phyloP scores from a whole-genome alignment of 2,113 vertebrate species.

The Brevimyrus niger region DNA sequence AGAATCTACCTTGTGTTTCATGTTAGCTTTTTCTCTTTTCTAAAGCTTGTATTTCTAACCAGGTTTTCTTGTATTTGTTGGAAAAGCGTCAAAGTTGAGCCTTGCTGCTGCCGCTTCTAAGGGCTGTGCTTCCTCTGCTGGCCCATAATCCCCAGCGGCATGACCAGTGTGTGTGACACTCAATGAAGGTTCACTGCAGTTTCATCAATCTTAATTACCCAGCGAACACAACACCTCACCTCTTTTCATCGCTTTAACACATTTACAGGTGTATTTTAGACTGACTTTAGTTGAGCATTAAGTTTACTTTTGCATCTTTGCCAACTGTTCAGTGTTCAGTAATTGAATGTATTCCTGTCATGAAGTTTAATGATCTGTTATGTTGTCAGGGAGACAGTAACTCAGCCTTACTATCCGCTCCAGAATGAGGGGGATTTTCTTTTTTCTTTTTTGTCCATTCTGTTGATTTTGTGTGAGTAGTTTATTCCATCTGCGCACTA shows the following conservation, averaged over 20 bases:
- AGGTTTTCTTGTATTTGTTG: background rate
- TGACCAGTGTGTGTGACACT: background rate
- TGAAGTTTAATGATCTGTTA: background rate
- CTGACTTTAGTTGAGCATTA: background rate
- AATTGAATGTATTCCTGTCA: background rate
- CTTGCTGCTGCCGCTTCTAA: background rate
- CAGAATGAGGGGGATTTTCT: background rate
- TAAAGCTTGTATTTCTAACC: background rate
- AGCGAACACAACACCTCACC: slow-evolving; percentile 12
- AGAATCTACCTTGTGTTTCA: background rate
- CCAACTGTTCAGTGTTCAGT: background rate
- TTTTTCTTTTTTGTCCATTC: background rate
- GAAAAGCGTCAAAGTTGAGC: background rate
- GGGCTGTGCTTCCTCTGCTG: background rate
- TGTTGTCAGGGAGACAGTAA: background rate
- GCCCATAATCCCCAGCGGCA: background rate
- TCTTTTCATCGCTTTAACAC: slow-evolving; percentile 29
- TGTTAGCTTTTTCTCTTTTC: background rate
- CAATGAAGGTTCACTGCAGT: background rate
- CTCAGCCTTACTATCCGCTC: background rate
- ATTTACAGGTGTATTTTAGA: slow-evolving; percentile 39
- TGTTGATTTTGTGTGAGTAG: slow-evolving; percentile 4
- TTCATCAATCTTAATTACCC: slow-evolving; percentile 33
- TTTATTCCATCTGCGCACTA: slow-evolving; percentile 22
- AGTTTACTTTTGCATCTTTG: slow-evolving; percentile 31